Evolutionary conservation across 1,140 invertebrate species (phyloP).

Genomic region (Leptinotarsa lineolata): DNA sequence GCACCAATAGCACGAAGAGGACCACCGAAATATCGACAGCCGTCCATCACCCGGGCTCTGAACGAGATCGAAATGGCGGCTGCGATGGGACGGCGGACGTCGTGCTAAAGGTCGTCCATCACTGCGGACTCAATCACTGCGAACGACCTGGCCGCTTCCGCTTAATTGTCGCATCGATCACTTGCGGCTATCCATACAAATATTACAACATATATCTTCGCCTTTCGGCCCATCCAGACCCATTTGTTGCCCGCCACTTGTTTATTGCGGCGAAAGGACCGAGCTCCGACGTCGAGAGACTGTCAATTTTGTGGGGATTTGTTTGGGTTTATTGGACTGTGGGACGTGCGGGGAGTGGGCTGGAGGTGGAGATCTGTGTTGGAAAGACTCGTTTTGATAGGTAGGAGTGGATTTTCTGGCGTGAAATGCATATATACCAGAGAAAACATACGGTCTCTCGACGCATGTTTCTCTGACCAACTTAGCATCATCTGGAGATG

Average conservation of each 20-base stretch:
- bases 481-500: too few relatives aligned
- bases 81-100: not conserved
- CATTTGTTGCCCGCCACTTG: slow-evolving; percentile 16
- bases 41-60: not conserved
- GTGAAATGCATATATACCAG: too few relatives aligned
- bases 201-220: slow-evolving; percentile 30
- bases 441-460: too few relatives aligned
- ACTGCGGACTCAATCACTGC: slow-evolving; percentile 27
- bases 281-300: not conserved
- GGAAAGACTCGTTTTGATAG: too few relatives aligned
- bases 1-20: too few relatives aligned
- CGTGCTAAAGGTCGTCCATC: slow-evolving; percentile 26
- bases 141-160: slow-evolving; percentile 23
- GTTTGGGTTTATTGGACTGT: not conserved
- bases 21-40: not conserved
- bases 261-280: slow-evolving; percentile 20
- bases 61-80: slow-evolving; percentile 20
- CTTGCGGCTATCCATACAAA: slow-evolving; percentile 24
- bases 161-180: slow-evolving; percentile 30
- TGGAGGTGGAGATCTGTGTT: too few relatives aligned
- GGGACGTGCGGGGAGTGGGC: too few relatives aligned
- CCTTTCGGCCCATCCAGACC: slow-evolving; percentile 3
- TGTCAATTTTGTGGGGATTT: slow-evolving; percentile 14
- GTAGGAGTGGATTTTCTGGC: too few relatives aligned
- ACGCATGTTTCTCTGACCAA: too few relatives aligned